phyloP scores from a whole-genome alignment of 2,113 vertebrate species.

The Riparia riparia region DNA sequence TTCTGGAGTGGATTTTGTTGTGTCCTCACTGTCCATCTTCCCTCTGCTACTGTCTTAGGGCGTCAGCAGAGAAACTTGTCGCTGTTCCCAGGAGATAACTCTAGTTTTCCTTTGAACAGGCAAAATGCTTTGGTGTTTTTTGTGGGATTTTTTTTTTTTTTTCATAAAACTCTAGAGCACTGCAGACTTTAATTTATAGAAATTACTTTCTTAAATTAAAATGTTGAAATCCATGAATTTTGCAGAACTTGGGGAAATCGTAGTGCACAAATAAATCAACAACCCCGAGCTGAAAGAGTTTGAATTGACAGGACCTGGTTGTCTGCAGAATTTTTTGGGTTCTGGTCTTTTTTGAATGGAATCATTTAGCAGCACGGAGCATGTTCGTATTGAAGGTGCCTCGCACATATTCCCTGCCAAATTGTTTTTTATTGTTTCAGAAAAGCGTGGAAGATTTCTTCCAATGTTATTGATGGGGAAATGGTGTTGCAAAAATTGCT shows the following conservation, averaged over 20 bases:
- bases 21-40: background rate
- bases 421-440: background rate
- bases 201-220: background rate
- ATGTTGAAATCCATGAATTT: background rate
- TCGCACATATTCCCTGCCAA: background rate
- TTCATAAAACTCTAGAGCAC: background rate
- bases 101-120: background rate
- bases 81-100: background rate
- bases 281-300: background rate
- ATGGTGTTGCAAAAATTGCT: background rate
- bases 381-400: background rate
- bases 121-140: background rate
- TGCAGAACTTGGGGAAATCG: background rate
- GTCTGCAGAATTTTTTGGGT: background rate
- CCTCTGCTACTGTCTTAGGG: background rate
- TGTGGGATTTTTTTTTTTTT: background rate
- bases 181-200: background rate
- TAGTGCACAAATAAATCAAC: background rate
- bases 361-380: background rate
- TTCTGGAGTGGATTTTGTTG: background rate
- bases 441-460: background rate
- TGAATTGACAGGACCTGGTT: background rate
- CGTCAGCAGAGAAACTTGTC: background rate
- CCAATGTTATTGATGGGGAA: accelerated
- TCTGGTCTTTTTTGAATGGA: background rate